These are phyloP conservation scores for Mastomys coucha DNA, from an alignment of 2,113 vertebrate species.

Conservation along the genomic window DNA sequence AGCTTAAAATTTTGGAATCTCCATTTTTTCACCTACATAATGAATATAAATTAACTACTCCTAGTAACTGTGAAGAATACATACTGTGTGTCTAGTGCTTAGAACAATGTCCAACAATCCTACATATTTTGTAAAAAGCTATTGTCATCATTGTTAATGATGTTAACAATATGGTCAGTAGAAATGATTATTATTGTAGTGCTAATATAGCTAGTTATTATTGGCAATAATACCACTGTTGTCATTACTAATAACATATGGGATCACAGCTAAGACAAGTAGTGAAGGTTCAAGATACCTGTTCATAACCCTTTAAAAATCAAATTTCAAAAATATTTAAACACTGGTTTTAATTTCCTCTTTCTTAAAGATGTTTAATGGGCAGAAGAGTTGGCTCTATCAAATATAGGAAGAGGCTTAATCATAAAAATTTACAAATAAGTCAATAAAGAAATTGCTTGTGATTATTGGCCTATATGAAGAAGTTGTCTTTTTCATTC, in stretches of 20 bases:
- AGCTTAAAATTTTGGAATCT: background rate
- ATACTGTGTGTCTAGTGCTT: background rate
- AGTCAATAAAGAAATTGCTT: background rate
- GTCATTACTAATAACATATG: background rate
- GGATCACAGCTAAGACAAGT: background rate
- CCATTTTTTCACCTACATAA: background rate
- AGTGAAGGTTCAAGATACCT: background rate
- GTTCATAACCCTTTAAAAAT: background rate
- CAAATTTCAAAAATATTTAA: conserved; percentile 30
- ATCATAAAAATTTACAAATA: background rate
- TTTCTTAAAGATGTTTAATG: background rate
- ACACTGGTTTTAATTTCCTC: background rate
- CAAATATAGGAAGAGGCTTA: background rate
- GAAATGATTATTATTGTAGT: background rate
- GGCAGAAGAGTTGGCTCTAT: too few species aligned
- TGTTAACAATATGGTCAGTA: background rate
- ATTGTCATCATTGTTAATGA: background rate
- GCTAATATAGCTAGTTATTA: background rate
- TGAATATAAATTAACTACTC: background rate
- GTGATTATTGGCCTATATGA: background rate
- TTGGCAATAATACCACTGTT: background rate
- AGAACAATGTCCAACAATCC: background rate
- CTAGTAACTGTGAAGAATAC: background rate
- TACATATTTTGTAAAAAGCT: background rate
- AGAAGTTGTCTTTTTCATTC: background rate